Percentiles rank a stretch among this genome's conserved stretches.
Evolutionary conservation across 2,888 invertebrate species (phyloP).

Genomic region (Malacosoma neustria): DNA sequence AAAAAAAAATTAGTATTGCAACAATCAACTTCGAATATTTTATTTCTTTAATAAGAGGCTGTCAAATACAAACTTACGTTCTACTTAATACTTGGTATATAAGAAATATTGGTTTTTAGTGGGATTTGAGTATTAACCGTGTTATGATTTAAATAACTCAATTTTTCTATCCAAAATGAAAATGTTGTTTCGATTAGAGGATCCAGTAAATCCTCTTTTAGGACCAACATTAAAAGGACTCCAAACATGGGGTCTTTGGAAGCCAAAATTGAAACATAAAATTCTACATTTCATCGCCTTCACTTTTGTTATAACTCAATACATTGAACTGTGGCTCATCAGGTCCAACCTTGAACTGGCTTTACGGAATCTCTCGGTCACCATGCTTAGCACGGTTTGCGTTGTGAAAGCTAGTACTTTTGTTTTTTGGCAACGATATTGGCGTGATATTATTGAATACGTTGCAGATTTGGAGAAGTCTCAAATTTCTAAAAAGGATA

Average conservation of each 20-base stretch:
- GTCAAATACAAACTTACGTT: no score
- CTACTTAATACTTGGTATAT: no score
- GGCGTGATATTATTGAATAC: constrained; percentile 37
- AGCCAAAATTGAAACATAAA: constrained; percentile 27
- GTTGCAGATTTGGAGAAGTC: constrained; percentile 34
- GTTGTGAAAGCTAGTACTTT: constrained; percentile 45
- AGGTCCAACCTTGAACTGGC: constrained; percentile 37
- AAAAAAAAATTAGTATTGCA: no score
- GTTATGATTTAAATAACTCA: no score
- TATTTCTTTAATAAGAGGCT: no score
- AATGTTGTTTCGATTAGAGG: constrained; percentile 20
- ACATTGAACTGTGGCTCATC: constrained; percentile 46
- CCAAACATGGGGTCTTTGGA: constrained; percentile 40
- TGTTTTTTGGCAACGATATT: constrained; percentile 39
- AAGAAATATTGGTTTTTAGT: no score
- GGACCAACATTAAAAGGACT: constrained; percentile 40
- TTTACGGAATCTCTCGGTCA: constrained; percentile 43
- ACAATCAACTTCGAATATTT: no score
- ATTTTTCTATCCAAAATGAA: neutral
- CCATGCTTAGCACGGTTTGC: constrained; percentile 50
- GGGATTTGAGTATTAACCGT: no score
- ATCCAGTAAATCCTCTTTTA: constrained; percentile 28
- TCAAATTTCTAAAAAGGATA: constrained; percentile 29
- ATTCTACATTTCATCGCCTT: constrained; percentile 30
- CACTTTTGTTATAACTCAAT: constrained; percentile 45